phyloP scores from a whole-genome alignment of 2,113 vertebrate genomes.

The Ceratotherium simum region DNA sequence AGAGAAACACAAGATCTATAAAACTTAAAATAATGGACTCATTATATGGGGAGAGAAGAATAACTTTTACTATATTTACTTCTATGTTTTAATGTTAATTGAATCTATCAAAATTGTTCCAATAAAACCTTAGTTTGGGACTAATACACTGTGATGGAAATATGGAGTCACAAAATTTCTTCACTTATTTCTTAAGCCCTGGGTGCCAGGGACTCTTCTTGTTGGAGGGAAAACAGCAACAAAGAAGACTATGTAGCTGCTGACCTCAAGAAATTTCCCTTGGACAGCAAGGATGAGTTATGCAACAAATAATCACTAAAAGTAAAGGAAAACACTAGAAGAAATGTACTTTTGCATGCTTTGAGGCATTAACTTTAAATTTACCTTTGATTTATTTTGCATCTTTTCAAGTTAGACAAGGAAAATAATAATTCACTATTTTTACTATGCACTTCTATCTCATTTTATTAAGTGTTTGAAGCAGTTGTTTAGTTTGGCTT shows the following conservation, averaged over 20 bases:
- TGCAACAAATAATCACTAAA: background rate
- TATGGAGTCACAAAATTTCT: background rate
- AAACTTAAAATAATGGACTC: background rate
- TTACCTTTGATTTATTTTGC: background rate
- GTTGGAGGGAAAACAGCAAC: background rate
- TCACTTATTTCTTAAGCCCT: background rate
- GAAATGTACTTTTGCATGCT: background rate
- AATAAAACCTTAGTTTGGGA: background rate
- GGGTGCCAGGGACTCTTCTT: background rate
- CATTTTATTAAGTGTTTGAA: background rate
- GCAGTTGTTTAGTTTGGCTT: background rate
- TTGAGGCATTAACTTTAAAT: conserved; percentile 14
- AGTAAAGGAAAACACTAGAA: background rate
- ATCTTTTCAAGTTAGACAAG: background rate
- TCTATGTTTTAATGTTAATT: background rate
- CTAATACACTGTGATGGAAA: background rate
- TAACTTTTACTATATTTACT: background rate
- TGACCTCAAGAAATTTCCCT: background rate
- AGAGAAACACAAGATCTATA: background rate
- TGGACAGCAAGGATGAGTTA: background rate
- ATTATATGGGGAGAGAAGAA: background rate
- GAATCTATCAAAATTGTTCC: background rate
- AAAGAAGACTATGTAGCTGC: background rate
- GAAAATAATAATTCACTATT: background rate
- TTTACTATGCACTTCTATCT: background rate